Evolutionary conservation across 1,140 invertebrate genomes (phyloP).

Genomic region (Caenorhabditis remanei): DNA sequence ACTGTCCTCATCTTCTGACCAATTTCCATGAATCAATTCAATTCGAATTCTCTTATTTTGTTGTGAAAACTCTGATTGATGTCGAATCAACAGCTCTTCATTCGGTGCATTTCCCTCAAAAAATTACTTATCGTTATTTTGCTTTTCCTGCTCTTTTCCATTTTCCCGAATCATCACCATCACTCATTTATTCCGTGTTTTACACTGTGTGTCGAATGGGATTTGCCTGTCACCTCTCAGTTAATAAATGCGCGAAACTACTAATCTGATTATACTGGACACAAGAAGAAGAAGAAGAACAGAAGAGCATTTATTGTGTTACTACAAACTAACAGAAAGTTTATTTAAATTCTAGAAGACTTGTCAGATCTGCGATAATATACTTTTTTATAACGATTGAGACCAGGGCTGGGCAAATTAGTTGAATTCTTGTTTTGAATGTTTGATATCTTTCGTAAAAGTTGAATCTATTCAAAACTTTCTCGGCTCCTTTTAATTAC

Average conservation of each 20-base stretch:
- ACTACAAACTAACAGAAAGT: background rate
- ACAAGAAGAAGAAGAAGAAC: background rate
- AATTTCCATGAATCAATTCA: background rate
- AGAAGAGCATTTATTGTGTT: background rate
- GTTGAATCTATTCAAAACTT: no score
- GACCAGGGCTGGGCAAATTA: no score
- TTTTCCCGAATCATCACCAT: background rate
- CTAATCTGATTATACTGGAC: constrained; percentile 25
- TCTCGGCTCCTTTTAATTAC: no score
- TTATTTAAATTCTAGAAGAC: background rate
- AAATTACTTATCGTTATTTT: no score
- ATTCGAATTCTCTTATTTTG: no score
- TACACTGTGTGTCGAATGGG: background rate
- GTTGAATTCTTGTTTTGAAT: no score
- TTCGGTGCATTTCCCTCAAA: no score
- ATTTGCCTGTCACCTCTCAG: background rate
- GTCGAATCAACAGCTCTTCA: no score
- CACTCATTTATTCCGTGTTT: constrained; percentile 49
- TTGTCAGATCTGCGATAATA: no score
- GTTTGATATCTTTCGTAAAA: no score
- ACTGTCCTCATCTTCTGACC: background rate
- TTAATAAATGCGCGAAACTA: constrained; percentile 54
- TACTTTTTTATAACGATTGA: no score
- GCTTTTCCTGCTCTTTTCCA: background rate
- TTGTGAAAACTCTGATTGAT: no score